Base-by-base conservation (phyloP, 2,888 invertebrate genomes). In the Branchinecta sandiegonensis region DNA sequence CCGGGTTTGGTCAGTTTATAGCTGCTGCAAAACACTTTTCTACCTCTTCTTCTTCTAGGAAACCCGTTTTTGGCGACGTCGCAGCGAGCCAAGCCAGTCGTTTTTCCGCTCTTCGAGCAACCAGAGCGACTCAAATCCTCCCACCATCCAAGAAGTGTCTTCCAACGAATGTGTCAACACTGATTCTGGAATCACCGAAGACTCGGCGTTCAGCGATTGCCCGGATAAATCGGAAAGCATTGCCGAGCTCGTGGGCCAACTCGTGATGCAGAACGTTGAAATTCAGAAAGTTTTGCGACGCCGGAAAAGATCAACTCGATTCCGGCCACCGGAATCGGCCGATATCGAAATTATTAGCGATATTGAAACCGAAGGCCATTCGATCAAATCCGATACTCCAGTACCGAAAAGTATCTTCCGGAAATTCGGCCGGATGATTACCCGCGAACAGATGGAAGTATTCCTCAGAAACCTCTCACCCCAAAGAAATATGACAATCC, bases 241-340 rank as follows among this genome's bases (percentile, higher is more conserved):
- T 73, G 86, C 88, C 77, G 82, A 89, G 78, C 86, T 92, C 66
- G 89, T 92, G 67, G 86, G 89, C 1, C 90, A 90, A 75, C 80
- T 91, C 13, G 78, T 92, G 8, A 85, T 90, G 84, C 87, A 90
- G 76, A 90, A 88, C 75, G 83, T 87, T 73, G 90, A 90, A 71
- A 89, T 90, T 72, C 88, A 90, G 72, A 85, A 87, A 72, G 81
- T 89, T 65, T 79, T 89, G 46, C 88, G 87, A 73, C 87, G 88
- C 74, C 88, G 87, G 73, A 71, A 70, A 17, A 67, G 71, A 10
- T 48, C 70, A 8, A 10, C 56, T 65, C 67, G 65, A 12, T 68
- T n/a, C 47, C 65, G 64, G 14, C 46, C 13, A 14, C 47, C 46
- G 69, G 37, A 50, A 56, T 12, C 63, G 71, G 10, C 66, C 68